Evolutionary conservation across 2,888 invertebrate genomes (phyloP), one percentile per base, ranked within the genome.

Genomic region (Rhingia campestris): DNA sequence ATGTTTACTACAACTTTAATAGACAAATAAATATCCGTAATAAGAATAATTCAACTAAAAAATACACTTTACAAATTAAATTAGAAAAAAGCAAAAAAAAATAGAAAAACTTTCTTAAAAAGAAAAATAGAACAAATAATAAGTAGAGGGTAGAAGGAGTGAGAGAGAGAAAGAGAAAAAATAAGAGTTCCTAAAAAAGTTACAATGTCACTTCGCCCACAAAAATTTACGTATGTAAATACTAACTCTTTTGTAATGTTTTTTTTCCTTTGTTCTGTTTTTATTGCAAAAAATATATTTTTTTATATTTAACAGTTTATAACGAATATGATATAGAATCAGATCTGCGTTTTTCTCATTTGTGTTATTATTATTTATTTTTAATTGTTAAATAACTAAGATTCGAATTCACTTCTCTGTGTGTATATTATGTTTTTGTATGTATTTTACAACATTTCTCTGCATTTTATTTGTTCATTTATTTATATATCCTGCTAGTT

Each of bases 241-340:
- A 64, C 76, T 49, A 33, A 51, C 61, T 63, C 59, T 54, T 69
- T 37, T 37, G 14, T 69, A 43, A 54, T 61, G 30, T 61, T 47
- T 30, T 61, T 39, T 51, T 47, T 35, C 41, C 37, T 43, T 32
- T 59, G 35, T 59, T 51, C 9, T 35, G 37, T 76, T 43, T 73
- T 82, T 82, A 82, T 77, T 82, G 82, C 77, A 73, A 82, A 82
- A 82, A 79, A 77, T 81, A 77, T 82, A 70, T 82, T 56, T 82
- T 56, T 73, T 47, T 82, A 47, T 69, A 67, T 82, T 82, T 73
- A 82, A 77, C 82, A 73, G 70, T 70, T 73, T 58, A 58, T 74
- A 77, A 82, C 73, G 79, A 77, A 77, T 77, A 64, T 63, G 49
- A 77, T 79, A 81, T 76, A 81, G 70, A 75, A 64, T 72, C 75